phyloP scores from a whole-genome alignment of 1,140 invertebrate genomes.

The Neodiprion lecontei region DNA sequence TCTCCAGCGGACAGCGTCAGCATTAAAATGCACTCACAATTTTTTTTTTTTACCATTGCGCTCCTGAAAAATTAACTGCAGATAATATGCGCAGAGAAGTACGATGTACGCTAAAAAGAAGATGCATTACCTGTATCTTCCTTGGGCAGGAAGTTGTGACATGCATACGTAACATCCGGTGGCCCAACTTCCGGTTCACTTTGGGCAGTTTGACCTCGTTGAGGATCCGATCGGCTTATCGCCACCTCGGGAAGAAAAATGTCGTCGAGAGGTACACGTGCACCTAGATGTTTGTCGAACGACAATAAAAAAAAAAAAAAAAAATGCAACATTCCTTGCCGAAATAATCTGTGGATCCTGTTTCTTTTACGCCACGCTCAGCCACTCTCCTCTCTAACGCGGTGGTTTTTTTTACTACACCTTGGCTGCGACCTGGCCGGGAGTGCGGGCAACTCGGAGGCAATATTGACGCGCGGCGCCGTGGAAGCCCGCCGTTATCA shows the following conservation, averaged over 20 bases:
- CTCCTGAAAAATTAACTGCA: too few species aligned
- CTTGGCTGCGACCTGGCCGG: neutral
- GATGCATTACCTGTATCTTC: too few species aligned
- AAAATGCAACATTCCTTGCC: neutral
- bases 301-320: conserved; percentile 1
- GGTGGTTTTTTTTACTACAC: neutral
- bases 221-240: neutral
- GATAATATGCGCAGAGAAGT: too few species aligned
- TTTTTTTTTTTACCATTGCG: too few species aligned
- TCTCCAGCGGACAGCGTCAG: too few species aligned
- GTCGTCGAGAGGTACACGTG: neutral
- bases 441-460: conserved; percentile 13
- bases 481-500: neutral
- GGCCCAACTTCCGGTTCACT: neutral
- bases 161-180: neutral
- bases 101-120: too few species aligned
- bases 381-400: neutral
- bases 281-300: neutral
- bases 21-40: too few species aligned
- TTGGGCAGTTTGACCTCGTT: neutral
- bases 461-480: conserved; percentile 20
- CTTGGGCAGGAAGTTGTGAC: neutral
- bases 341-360: too few species aligned
- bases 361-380: too few species aligned
- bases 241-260: neutral